A percentile compares a stretch with the other conserved stretches of the same genome.
Evolutionary conservation across 2,797 vertebrate species (phyloP).

Genomic region (Cynopterus sphinx): DNA sequence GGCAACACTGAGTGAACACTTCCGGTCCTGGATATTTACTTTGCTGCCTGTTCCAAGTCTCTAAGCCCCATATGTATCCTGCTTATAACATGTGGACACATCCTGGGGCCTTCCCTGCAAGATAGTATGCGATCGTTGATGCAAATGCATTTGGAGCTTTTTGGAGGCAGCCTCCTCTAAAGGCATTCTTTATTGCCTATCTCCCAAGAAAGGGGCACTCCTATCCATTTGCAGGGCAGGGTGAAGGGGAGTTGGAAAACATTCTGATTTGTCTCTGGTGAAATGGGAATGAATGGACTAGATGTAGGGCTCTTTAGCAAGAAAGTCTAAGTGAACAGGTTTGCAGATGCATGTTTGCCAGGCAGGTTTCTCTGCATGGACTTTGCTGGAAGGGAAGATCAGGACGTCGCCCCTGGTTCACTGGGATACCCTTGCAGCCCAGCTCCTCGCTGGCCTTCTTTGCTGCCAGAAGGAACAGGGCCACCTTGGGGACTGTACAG

Average conservation of each 20-base stretch:
- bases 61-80: neutral
- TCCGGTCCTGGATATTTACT: neutral
- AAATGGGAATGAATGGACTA: neutral
- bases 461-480: neutral
- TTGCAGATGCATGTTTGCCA: accelerated
- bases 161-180: neutral
- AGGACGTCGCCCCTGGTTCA: neutral
- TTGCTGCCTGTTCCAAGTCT: neutral
- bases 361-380: neutral
- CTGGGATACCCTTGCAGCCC: neutral
- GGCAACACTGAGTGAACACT: neutral
- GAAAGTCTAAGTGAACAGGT: neutral
- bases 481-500: neutral
- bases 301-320: neutral
- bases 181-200: neutral
- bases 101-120: neutral
- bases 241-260: neutral
- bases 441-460: neutral
- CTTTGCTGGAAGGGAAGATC: neutral
- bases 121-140: neutral
- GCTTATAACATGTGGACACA: neutral
- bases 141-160: neutral
- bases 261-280: neutral
- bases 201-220: neutral
- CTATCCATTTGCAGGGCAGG: neutral